Evolutionary conservation across 92 coral and sea anemone species (phyloP), one percentile per base, ranked within the genome.

Genomic region (Parazoanthus darwini): DNA sequence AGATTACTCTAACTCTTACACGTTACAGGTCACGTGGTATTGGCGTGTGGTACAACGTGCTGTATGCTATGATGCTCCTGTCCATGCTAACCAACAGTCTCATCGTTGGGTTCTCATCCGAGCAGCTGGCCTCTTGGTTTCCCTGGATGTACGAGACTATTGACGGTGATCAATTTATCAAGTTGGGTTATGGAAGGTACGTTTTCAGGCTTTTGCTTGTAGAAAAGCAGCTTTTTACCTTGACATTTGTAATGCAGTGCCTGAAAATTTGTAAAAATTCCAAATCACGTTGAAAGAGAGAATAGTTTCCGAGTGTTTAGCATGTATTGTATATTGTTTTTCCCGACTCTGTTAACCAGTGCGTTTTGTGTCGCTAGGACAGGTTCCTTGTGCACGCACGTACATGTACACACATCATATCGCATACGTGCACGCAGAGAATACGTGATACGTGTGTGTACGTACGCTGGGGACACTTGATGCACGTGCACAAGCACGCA

Each of bases 71-170:
- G 99, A 94, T 95, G 94, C 92, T 96, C 16, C 92, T 97, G 42
- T 97, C 99, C 22, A 97, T 97, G 99, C 91, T 97, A 35, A 97
- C 99, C 75, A 97, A 97, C 89, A 95, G 98, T 39, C 93, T 97
- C 37, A 97, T 97, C 80, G 98, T 97, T 77, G 99, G 99, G 37
- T 97, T 97, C 85, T 95, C 99, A 14, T 97, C 99, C 35, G 99
- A 96, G 88, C 99, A 96, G 85, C 96, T 96, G 23, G 99, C 99
- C 38, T 93, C 93, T 0, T 96, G 99, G 99, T 94, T 96, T 74
- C 99, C 99, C 0, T 95, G 96, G 98, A 96, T 96, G 99, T 96
- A 96, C 22, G 98, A 96, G 80, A 96, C 99, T 37, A 93, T 95
- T 36, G 98, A 96, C 63, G 97, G 97, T 42, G 99, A 96, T 88